phyloP scores from a whole-genome alignment of 2,113 vertebrate genomes.

The Ovibos moschatus region DNA sequence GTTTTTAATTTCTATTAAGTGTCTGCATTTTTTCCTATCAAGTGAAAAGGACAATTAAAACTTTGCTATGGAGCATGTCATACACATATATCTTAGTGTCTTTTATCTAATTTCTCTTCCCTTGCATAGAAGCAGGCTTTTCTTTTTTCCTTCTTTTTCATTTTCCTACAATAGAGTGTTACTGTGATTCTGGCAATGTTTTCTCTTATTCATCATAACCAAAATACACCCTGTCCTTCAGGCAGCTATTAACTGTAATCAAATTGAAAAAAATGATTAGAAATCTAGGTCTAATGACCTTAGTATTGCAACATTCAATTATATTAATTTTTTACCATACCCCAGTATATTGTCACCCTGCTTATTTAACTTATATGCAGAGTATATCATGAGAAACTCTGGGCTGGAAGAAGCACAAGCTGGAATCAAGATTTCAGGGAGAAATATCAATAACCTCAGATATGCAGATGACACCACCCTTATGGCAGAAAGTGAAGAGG shows the following conservation, averaged over 20 bases:
- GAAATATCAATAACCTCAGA: too few species aligned
- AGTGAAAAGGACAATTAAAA: neutral
- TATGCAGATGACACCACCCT: too few species aligned
- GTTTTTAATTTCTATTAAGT: neutral
- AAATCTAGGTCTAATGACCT: slow-evolving; percentile 16
- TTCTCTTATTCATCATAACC: slow-evolving; percentile 36
- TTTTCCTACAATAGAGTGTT: neutral
- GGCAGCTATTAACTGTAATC: slow-evolving; percentile 76
- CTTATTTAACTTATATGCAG: too few species aligned
- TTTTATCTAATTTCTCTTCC: slow-evolving; percentile 31
- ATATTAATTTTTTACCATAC: neutral
- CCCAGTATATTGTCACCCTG: neutral
- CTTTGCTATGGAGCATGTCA: neutral
- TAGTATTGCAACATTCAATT: neutral
- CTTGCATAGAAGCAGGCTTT: neutral
- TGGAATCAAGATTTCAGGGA: too few species aligned
- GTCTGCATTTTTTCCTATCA: slow-evolving; percentile 43
- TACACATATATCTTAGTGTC: neutral
- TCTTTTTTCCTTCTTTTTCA: neutral
- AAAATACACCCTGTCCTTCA: slow-evolving; percentile 57
- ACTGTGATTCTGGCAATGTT: neutral
- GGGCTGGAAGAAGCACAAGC: rapidly evolving
- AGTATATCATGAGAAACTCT: too few species aligned
- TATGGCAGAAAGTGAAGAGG: too few species aligned
- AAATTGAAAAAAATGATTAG: slow-evolving; percentile 81